Evolutionary conservation across 2,113 vertebrate species (phyloP), one percentile per base, ranked within the genome.

Genomic region (Neolamprologus sp.): DNA sequence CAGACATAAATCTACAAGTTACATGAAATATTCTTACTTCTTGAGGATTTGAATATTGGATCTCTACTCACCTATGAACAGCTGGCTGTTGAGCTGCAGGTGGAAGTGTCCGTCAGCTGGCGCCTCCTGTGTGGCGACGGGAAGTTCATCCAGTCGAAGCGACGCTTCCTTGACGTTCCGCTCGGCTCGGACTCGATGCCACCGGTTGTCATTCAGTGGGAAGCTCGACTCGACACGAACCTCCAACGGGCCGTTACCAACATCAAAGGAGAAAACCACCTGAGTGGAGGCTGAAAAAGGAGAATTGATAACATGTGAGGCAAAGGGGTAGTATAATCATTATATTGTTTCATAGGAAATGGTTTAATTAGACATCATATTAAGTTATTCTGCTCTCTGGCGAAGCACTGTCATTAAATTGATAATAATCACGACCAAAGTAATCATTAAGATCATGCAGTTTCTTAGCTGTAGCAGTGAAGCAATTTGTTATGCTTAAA

Each of bases 1-100:
- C 3, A n/a, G 0, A 12, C 10, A 78, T 51, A n/a, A 51, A 33
- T 51, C 17, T 51, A n/a, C 3, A 49, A 13, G 45, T 49, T 51
- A 49, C 5, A 78, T 49, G 6, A 78, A 31, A 31, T 49, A 78
- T 78, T 78, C 23, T 1, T 31, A 51, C 45, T 19, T 78, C 45
- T 78, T 51, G 26, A 51, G 26, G 0, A 51, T 31, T 1, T 33
- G 26, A 78, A 51, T 51, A 51, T 51, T 33, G 19, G 42, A 2
- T 10, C 1, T 0, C 26, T 45, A 12, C 87, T 80, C 49, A 99
- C 98, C 98, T 86, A 99, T 98, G 86, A 98, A 99, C 19, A 99
- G 97, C 84, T 99, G 98, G 87, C 98, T 99, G 95, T 99, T 99
- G 94, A 99, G 98, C 90, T 99, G 98, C 53, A 99, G 88, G 19